Evolutionary conservation across 2,797 vertebrate species (phyloP).

Genomic region (Sebastolobus altivelis): DNA sequence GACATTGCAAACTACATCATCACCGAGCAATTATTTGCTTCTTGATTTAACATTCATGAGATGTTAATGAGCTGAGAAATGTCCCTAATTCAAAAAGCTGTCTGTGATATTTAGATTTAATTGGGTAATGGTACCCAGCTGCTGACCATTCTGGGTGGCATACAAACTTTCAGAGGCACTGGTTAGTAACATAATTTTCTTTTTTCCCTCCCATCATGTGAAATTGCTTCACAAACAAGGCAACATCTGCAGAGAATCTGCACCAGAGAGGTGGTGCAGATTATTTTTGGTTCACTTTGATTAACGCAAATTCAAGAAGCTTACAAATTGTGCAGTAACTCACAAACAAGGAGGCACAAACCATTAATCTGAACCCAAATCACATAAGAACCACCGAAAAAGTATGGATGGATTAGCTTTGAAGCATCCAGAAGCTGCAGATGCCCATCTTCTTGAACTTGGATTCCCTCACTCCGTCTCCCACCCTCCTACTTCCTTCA

Average conservation of each 20-base stretch:
- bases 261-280: background rate
- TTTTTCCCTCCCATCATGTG: background rate
- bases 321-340: background rate
- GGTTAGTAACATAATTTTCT: background rate
- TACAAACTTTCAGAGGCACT: constrained; percentile 33
- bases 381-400: background rate
- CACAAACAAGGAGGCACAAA: background rate
- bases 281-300: background rate
- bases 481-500: constrained; percentile 27
- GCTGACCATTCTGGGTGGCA: constrained; percentile 39
- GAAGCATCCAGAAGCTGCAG: constrained; percentile 16
- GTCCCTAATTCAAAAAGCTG: constrained; percentile 65
- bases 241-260: constrained; percentile 12
- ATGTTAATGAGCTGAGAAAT: constrained; percentile 79
- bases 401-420: constrained; percentile 2
- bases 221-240: background rate
- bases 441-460: constrained; percentile 71
- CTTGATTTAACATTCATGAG: constrained; percentile 78
- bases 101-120: constrained; percentile 63
- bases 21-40: constrained; percentile 60
- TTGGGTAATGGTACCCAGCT: constrained; percentile 66
- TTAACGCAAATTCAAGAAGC: background rate
- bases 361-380: background rate
- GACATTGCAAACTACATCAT: constrained; percentile 64
- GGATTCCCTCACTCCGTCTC: constrained; percentile 71